A percentile compares a stretch with the other conserved stretches of the same genome.
These are phyloP conservation scores for Oryzias curvinotus DNA, from an alignment of 2,113 vertebrate genomes.

Conservation along the genomic window DNA sequence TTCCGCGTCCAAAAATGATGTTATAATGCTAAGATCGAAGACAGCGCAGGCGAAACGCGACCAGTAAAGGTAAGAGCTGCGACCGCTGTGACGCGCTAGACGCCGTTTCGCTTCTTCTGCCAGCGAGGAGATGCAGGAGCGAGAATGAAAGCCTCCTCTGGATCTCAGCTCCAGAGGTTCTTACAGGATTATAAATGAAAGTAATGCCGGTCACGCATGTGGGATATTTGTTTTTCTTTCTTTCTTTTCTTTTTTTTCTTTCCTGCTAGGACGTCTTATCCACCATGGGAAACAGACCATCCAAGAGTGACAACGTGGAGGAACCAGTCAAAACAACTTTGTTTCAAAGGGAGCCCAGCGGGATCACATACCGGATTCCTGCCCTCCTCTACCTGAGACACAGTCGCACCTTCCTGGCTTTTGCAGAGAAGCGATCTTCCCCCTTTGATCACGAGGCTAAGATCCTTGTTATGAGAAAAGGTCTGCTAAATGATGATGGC, in stretches of 20 bases:
- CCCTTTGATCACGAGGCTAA: constrained; percentile 80
- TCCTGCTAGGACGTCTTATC: constrained; percentile 41
- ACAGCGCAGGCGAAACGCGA: constrained; percentile 28
- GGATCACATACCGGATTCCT: constrained; percentile 88
- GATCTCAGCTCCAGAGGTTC: constrained; percentile 23
- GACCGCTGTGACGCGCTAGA: not conserved
- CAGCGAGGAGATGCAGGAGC: constrained; percentile 36
- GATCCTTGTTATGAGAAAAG: constrained; percentile 85
- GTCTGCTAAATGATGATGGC: constrained; percentile 57
- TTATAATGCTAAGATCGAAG: constrained; percentile 34
- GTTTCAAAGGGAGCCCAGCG: constrained; percentile 74
- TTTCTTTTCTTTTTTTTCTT: too few species aligned
- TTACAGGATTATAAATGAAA: constrained; percentile 9
- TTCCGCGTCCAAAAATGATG: constrained; percentile 29
- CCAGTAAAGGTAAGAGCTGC: constrained; percentile 55
- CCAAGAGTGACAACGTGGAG: constrained; percentile 45
- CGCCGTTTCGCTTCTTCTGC: not conserved
- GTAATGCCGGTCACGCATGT: constrained; percentile 1
- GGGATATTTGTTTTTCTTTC: constrained; percentile 1
- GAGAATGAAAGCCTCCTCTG: constrained; percentile 42
- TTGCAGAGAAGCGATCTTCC: constrained; percentile 86
- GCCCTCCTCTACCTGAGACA: constrained; percentile 83
- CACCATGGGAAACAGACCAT: constrained; percentile 66
- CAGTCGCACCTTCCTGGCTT: constrained; percentile 81
- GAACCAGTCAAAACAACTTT: constrained; percentile 75